Conservation (phyloP, 2,888 invertebrate species). For the Drosophila limbata region DNA sequence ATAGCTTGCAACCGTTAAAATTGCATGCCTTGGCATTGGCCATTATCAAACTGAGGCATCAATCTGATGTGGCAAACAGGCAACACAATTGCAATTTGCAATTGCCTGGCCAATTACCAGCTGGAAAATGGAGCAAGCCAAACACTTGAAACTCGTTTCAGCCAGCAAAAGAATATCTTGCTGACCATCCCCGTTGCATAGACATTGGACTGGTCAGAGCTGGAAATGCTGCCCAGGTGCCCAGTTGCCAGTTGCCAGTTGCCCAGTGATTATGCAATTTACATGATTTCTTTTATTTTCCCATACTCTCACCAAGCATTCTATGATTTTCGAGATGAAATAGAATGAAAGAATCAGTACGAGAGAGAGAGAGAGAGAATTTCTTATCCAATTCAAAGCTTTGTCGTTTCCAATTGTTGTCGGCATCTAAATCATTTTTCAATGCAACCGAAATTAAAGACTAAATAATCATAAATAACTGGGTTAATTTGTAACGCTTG, state of each 20-base stretch:
- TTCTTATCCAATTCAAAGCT: conserved; percentile 12
- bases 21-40: conserved; percentile 69
- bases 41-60: conserved; percentile 77
- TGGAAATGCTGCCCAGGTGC: conserved; percentile 41
- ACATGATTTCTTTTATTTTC: conserved; percentile 41
- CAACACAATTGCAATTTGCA: conserved; percentile 76
- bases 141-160: conserved; percentile 56
- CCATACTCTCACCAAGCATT: conserved; percentile 16
- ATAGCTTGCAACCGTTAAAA: conserved; percentile 74
- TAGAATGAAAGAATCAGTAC: neutral
- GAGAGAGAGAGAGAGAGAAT: neutral
- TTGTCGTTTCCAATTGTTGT: conserved; percentile 14
- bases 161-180: conserved; percentile 29
- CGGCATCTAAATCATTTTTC: conserved; percentile 65
- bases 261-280: conserved; percentile 75
- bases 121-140: conserved; percentile 62
- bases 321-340: neutral
- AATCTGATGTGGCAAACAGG: conserved; percentile 52
- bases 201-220: conserved; percentile 31
- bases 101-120: conserved; percentile 68
- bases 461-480: conserved; percentile 79
- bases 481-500: conserved; percentile 82
- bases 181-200: conserved; percentile 18
- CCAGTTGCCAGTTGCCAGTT: conserved; percentile 50
- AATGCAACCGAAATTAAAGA: conserved; percentile 50